These are phyloP conservation scores for Pelmatolapia mariae DNA, from an alignment of 2,113 vertebrate species.

Conservation along the genomic window DNA sequence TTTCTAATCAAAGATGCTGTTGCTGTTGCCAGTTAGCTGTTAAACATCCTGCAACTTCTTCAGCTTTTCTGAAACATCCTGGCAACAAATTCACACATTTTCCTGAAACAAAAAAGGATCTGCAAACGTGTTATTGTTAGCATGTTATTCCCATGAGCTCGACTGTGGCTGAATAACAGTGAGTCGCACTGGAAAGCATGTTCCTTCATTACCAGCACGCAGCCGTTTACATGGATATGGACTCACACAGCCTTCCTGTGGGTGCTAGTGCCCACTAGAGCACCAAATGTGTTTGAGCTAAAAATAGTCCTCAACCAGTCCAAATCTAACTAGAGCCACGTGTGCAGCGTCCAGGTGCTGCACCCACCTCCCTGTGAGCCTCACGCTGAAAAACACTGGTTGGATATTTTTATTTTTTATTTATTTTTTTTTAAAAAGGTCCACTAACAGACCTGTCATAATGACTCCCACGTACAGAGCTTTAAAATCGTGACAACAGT, in stretches of 20 bases:
- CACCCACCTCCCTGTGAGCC: neutral
- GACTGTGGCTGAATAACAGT: neutral
- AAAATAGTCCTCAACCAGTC: neutral
- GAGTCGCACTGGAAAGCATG: neutral
- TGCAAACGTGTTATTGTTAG: neutral
- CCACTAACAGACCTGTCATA: neutral
- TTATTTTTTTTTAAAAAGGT: fast-evolving
- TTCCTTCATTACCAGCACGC: neutral
- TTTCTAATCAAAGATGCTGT: neutral
- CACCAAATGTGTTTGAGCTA: neutral
- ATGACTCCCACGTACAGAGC: neutral
- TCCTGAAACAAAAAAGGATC: neutral
- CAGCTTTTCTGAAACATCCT: neutral
- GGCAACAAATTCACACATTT: neutral
- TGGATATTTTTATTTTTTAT: neutral
- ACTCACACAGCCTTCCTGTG: neutral
- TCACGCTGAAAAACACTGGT: neutral
- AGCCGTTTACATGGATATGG: neutral
- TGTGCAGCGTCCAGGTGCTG: neutral
- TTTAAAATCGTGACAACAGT: neutral
- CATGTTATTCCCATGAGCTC: neutral
- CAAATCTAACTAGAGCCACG: neutral
- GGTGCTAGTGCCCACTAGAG: neutral
- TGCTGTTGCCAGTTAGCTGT: neutral
- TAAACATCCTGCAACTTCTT: neutral